phyloP scores from a whole-genome alignment of 2,113 vertebrate genomes.

The Cacatua alba region DNA sequence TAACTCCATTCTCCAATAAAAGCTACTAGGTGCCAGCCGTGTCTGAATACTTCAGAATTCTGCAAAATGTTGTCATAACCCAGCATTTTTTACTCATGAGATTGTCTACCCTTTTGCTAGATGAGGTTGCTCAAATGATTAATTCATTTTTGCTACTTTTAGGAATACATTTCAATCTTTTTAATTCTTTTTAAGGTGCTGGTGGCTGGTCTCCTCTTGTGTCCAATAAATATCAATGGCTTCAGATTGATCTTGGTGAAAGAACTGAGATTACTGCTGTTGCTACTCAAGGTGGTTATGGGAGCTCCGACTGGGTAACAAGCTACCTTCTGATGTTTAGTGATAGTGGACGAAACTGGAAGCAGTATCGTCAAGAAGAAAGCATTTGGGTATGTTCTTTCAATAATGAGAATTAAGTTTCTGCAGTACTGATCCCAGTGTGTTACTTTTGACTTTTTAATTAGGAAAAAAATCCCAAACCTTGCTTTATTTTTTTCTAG shows the following conservation, averaged over 20 bases:
- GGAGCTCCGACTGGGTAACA: constrained; percentile 92
- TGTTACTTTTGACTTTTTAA: background rate
- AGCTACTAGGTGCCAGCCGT: background rate
- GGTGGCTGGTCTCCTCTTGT: constrained; percentile 92
- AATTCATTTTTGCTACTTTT: background rate
- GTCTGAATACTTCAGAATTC: background rate
- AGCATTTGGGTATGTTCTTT: constrained; percentile 85
- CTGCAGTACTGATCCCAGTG: background rate
- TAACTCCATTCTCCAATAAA: background rate
- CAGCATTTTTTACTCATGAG: too few species aligned
- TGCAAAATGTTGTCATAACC: background rate
- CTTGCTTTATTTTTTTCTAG: background rate
- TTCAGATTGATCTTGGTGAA: constrained; percentile 89
- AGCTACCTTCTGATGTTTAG: constrained; percentile 91
- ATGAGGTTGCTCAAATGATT: background rate
- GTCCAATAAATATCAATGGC: constrained; percentile 90
- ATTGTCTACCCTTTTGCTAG: too few species aligned
- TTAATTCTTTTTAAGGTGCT: constrained; percentile 80
- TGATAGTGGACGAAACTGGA: constrained; percentile 92
- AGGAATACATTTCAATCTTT: background rate
- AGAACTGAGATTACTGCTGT: constrained; percentile 86
- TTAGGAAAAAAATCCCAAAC: background rate
- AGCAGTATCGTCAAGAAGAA: constrained; percentile 89
- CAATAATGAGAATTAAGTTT: background rate
- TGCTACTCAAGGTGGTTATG: constrained; percentile 92